A percentile compares a stretch with the other conserved stretches of the same genome.
phyloP scores from a whole-genome alignment of 2,113 vertebrate genomes.

The Hyaena hyaena region DNA sequence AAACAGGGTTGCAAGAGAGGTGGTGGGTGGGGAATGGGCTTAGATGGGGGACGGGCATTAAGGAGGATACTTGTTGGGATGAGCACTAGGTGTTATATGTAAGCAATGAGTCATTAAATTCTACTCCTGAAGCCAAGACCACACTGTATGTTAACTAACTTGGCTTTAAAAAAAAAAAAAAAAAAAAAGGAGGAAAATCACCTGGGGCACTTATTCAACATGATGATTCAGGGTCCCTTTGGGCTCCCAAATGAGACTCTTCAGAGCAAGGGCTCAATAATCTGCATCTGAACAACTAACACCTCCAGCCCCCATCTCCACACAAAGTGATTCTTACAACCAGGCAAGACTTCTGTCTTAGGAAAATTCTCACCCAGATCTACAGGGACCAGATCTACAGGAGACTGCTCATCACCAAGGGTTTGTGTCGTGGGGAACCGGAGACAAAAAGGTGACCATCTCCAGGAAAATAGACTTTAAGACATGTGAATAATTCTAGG shows the following conservation, averaged over 20 bases:
- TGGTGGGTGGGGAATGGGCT: too few species aligned
- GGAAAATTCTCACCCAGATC: background rate
- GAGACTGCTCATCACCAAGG: background rate
- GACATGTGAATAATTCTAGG: background rate
- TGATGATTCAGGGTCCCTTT: background rate
- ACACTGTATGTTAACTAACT: too few species aligned
- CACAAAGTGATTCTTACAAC: background rate
- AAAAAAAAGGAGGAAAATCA: background rate
- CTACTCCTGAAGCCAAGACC: too few species aligned
- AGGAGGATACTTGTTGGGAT: too few species aligned
- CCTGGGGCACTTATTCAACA: background rate
- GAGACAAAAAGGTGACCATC: background rate
- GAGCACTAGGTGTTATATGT: too few species aligned
- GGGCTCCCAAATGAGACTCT: background rate
- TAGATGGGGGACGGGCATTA: too few species aligned
- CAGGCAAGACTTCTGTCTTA: background rate
- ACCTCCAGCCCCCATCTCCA: too few species aligned
- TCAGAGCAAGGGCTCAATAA: background rate
- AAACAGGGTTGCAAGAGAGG: too few species aligned
- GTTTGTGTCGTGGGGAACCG: background rate
- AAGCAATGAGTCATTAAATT: too few species aligned
- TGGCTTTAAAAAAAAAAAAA: too few species aligned
- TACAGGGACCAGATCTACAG: fast-evolving
- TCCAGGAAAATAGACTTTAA: background rate
- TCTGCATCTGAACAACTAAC: background rate